These are phyloP conservation scores for Baryphthengus martii DNA, from an alignment of 2,113 vertebrate species.

Conservation along the genomic window DNA sequence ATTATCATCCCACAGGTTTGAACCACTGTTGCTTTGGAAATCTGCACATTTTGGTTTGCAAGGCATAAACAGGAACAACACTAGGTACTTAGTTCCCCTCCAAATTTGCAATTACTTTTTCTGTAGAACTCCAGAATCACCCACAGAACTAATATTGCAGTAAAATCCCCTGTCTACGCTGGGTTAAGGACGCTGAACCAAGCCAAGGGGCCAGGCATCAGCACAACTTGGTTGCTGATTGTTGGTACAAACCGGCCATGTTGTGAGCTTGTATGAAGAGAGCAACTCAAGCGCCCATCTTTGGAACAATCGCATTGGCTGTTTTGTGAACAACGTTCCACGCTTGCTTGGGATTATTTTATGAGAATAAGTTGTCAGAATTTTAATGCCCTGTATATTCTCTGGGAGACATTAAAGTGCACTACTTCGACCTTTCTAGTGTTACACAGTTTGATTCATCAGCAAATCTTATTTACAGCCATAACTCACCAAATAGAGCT, in stretches of 20 bases:
- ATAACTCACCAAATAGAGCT: background rate
- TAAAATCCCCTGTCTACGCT: background rate
- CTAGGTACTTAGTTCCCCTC: background rate
- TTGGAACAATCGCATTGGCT: background rate
- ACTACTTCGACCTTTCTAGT: background rate
- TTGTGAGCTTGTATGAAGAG: background rate
- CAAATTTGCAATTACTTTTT: background rate
- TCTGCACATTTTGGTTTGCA: background rate
- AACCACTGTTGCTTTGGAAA: background rate
- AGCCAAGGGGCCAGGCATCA: background rate
- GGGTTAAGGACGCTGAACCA: background rate
- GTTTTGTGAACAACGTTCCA: background rate
- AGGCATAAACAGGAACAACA: background rate
- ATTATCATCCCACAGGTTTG: background rate
- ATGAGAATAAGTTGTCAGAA: background rate
- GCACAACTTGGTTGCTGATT: background rate
- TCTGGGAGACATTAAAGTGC: background rate
- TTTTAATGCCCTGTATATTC: background rate
- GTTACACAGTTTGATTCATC: background rate
- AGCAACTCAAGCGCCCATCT: background rate
- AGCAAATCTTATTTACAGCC: background rate
- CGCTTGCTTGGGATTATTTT: background rate
- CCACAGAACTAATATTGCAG: background rate
- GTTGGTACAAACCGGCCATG: too few relatives aligned
- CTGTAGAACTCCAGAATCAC: background rate